Base-by-base conservation (phyloP, 1,140 invertebrate genomes). In the Drosophila equinoxialis region DNA sequence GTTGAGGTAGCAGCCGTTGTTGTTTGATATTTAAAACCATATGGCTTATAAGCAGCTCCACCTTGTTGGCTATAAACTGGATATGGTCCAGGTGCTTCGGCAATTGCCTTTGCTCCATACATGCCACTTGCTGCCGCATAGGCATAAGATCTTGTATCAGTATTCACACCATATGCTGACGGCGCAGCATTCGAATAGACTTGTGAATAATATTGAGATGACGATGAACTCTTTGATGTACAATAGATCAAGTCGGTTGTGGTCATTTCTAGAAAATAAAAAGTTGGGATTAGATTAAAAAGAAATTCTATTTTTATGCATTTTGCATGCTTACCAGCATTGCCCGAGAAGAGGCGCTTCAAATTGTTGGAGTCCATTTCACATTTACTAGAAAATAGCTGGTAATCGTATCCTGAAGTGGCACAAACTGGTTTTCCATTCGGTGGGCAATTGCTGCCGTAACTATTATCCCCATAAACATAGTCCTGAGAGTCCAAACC, bases 121-220 rank as follows among this genome's bases (percentile, higher is more conserved):
- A 69, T 41, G 54, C 82, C 82, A 8, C 67, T 33, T 20, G 83
- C 82, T 3, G 41, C 58, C 2, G 82, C 82, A 61, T 87, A 86
- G 3, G 82, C 83, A 41, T 58, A 86, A 1, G 81, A 72, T 4
- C 35, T 33, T 10, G 73, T n/a, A 0, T 23, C 39, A 0, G 64
- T 63, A 0, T 45, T 58, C 8, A 37, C 13, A n/a, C 48, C n/a
- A 1, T 60, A 65, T 23, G 58, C 58, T 4, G 58, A 51, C 4
- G 57, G 30, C 0, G 51, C 39, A 37, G 30, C 35, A 3, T 37
- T 35, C 1, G 65, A 10, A 33, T 48, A 48, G 0, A 62, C 13
- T 0, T 10, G n/a, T 17, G 26, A 41, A 68, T 74, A 61, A 10
- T 48, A 69, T 59, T 17, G 30, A 7, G 48, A 48, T 11, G 13